Conservation (phyloP, 2,797 vertebrate species). For the Valencia hispanica region DNA sequence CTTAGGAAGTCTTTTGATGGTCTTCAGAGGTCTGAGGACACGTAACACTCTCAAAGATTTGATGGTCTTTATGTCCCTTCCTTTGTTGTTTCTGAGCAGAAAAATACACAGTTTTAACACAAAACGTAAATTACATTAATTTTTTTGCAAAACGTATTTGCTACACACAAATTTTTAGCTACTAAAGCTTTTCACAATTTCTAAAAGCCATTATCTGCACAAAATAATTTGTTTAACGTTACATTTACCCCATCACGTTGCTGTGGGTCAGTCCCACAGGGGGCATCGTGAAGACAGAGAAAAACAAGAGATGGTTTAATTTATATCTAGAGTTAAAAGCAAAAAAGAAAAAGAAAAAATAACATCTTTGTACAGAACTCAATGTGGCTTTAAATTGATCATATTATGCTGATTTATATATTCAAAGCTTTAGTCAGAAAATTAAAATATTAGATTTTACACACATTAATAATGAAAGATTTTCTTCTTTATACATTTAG, state of each 20-base stretch:
- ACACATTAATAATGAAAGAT: neutral
- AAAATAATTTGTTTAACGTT: neutral
- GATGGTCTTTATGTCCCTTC: constrained; percentile 98
- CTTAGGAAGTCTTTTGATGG: constrained; percentile 97
- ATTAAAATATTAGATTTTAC: neutral
- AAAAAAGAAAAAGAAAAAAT: constrained; percentile 22
- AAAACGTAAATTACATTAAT: neutral
- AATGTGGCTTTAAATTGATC: neutral
- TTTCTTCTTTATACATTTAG: neutral
- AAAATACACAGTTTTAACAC: constrained; percentile 12
- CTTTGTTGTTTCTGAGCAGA: constrained; percentile 89
- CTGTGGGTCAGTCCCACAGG: constrained; percentile 69
- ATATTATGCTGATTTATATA: neutral
- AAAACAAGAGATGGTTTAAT: constrained; percentile 52
- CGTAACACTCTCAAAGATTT: constrained; percentile 96
- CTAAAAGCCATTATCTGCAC: neutral
- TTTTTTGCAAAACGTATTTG: neutral
- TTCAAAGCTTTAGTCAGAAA: neutral
- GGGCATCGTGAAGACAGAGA: constrained; percentile 59
- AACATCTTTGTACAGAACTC: neutral
- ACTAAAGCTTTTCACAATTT: no score
- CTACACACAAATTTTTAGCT: no score
- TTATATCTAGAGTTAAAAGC: constrained; percentile 31
- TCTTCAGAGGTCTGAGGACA: constrained; percentile 95
- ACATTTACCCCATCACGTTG: constrained; percentile 85